Evolutionary conservation across 2,888 invertebrate species (phyloP).

Genomic region (Campoplex capitator): DNA sequence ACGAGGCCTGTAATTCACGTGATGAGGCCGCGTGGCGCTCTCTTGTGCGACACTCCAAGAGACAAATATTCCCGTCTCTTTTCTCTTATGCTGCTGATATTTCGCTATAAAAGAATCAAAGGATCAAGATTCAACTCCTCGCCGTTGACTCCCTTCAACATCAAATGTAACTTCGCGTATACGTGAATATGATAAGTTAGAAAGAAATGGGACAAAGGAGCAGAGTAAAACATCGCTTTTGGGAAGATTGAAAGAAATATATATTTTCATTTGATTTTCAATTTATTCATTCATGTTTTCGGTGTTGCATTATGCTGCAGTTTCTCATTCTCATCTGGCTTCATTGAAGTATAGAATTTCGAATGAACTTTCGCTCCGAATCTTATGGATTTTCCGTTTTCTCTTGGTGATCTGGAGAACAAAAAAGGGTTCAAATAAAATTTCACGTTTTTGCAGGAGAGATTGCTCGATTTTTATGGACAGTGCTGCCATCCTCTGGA

Average conservation of each 20-base stretch:
- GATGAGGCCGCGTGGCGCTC: conserved; percentile 83
- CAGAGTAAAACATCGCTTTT: neutral
- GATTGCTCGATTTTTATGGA: conserved; percentile 24
- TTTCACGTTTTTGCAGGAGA: neutral
- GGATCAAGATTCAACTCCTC: conserved; percentile 75
- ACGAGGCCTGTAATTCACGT: conserved; percentile 81
- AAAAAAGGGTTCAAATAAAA: neutral
- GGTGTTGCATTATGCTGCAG: neutral
- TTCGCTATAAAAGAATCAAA: conserved; percentile 39
- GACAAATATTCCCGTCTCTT: conserved; percentile 76
- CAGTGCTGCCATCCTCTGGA: conserved; percentile 70
- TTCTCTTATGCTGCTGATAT: conserved; percentile 1
- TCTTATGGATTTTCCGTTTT: neutral
- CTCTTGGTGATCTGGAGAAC: neutral
- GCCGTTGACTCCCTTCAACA: conserved; percentile 53
- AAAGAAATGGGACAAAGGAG: conserved; percentile 63
- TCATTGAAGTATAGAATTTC: neutral
- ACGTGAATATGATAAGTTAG: neutral
- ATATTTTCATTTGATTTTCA: neutral
- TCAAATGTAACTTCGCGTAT: conserved; percentile 49
- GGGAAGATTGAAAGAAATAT: neutral
- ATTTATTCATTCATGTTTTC: neutral
- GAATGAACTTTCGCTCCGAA: neutral
- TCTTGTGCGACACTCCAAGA: conserved; percentile 81
- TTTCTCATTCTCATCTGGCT: neutral